These are phyloP conservation scores for Reticulitermes speratus DNA, from an alignment of 1,140 invertebrate species.

Conservation along the genomic window DNA sequence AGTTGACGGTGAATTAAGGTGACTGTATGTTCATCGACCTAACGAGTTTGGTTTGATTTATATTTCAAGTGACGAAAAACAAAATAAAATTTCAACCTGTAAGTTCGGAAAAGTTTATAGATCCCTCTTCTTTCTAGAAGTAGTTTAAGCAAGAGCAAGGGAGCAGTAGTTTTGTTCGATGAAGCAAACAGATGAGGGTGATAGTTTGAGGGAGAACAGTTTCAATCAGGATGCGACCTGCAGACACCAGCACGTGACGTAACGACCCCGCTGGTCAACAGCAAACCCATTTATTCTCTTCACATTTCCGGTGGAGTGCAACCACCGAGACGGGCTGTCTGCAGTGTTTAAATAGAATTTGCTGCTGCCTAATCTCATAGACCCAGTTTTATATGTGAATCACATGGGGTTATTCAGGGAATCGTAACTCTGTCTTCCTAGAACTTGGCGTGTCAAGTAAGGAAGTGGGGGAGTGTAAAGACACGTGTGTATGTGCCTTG, in stretches of 20 bases:
- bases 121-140: not conserved
- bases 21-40: too few relatives aligned
- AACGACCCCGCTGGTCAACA: not conserved
- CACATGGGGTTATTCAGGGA: not conserved
- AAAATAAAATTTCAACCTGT: not conserved
- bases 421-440: not conserved
- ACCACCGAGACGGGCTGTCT: not conserved
- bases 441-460: too few relatives aligned
- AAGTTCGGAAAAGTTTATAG: not conserved
- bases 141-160: not conserved
- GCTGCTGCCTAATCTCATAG: not conserved
- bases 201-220: not conserved
- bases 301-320: not conserved
- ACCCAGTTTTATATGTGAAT: not conserved
- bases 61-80: too few relatives aligned
- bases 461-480: too few relatives aligned
- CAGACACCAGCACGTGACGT: constrained; percentile 11
- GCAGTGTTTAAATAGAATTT: not conserved
- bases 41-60: too few relatives aligned
- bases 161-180: not conserved
- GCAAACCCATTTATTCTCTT: constrained; percentile 43
- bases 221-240: constrained; percentile 14
- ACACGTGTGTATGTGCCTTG: too few relatives aligned
- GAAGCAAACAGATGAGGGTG: not conserved
- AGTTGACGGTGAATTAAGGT: too few relatives aligned